Conservation (phyloP, 2,888 invertebrate genomes). For the Liodrosophila aerea region DNA sequence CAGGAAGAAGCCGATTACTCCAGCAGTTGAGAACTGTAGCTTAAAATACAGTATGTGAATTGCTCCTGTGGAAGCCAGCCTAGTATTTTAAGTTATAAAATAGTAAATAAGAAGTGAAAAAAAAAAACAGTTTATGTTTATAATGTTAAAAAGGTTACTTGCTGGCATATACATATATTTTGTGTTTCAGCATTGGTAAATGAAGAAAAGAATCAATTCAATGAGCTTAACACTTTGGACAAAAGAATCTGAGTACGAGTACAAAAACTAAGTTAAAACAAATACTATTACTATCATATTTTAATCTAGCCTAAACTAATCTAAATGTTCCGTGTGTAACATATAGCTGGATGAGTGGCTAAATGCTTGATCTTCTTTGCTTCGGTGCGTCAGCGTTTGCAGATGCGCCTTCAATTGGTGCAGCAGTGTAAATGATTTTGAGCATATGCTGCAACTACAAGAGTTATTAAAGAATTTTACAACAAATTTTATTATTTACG, state of each 20-base stretch:
- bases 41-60: neutral
- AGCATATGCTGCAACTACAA: conserved; percentile 74
- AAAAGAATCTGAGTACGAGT: too few relatives aligned
- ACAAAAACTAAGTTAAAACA: too few relatives aligned
- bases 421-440: conserved; percentile 78
- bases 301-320: conserved; percentile 20
- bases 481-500: too few relatives aligned
- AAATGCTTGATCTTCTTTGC: conserved; percentile 59
- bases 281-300: too few relatives aligned
- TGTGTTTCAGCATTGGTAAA: too few relatives aligned
- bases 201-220: too few relatives aligned
- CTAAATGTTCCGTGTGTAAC: neutral
- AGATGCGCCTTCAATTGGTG: conserved; percentile 80
- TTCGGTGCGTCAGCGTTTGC: conserved; percentile 76
- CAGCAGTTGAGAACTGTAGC: conserved; percentile 8
- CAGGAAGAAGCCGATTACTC: conserved; percentile 19
- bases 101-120: too few relatives aligned
- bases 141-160: too few relatives aligned
- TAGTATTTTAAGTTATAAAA: too few relatives aligned
- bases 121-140: too few relatives aligned
- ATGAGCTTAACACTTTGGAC: too few relatives aligned
- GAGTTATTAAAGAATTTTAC: neutral
- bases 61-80: conserved; percentile 31
- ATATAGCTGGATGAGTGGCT: conserved; percentile 16
- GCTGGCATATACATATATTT: too few relatives aligned